Base-by-base conservation (phyloP, 2,888 invertebrate genomes). In the Dynastes hyllus region DNA sequence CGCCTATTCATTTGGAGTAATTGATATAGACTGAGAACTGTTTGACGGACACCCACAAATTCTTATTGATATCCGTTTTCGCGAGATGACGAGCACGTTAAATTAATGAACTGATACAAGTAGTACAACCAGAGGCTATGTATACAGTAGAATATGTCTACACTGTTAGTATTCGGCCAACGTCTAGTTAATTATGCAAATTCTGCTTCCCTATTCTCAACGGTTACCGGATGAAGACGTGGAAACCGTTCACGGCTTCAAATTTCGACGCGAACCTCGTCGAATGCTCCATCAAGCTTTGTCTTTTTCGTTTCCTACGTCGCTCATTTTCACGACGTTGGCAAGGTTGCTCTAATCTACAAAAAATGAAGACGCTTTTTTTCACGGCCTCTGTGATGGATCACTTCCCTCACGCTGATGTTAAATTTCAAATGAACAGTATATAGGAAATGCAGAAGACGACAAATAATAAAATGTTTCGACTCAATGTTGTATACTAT, bases 131-230 rank as follows among this genome's bases (percentile, higher is more conserved):
- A 45, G 45, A 11, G 2, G 45, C 45, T 8, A 11, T 45, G 9
- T 9, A 71, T 71, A 55, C 16, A 6, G 6, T 32, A 16, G 9
- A 8, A 66, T 71, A 27, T 71, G 37, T 55, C 16, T 71, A 16
- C 40, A 16, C 16, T 66, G 32, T 53, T 71, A 55, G 55, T 16
- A 63, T 27, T 66, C 76, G 51, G 66, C 16, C 66, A 66, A 66
- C 66, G 66, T 27, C 76, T 76, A 76, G 32, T 76, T 76, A 63
- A 76, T 61, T 76, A 76, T 76, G 76, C 63, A 76, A 76, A 76
- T 76, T 76, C n/a, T 37, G 16, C 3, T 32, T 32, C 53, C 53
- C n/a, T 29, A 55, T 71, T 71, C 50, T 16, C 55, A 37, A 55
- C 55, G 70, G 53, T 29, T 53, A 16, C 8, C 9, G 32, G 16